Base-by-base conservation (phyloP, 1,140 invertebrate genomes). In the Heterodera schachtii region DNA sequence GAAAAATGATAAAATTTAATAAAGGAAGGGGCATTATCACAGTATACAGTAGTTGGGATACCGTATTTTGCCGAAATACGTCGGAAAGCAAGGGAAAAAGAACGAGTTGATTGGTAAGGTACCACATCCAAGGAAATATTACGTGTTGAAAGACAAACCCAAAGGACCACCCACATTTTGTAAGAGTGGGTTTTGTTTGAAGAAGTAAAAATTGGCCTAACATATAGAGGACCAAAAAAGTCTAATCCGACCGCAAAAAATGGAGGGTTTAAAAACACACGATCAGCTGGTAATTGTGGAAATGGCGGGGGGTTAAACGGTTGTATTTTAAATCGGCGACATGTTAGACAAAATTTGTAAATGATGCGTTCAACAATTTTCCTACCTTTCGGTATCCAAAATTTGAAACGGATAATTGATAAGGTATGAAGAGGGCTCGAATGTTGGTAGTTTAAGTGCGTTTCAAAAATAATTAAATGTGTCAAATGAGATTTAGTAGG, bases 11-110 rank as follows among this genome's bases (percentile, higher is more conserved):
- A 13, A 46, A 75, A 75, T 31, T 41, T 41, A 4, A 77, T n/a
- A 16, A 79, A 79, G 11, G 66, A 31, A 31, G 73, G 73, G 41
- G 73, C 73, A 9, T 75, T 21, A 13, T 75, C 73, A 3, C 49
- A 46, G 41, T 75, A 41, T 4, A 75, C 11, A 0, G 43, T 75
- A 21, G 43, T 3, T 7, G 73, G 73, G 41, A 3, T 11, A 16
- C 43, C 73, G 16, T 9, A 75, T 75, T 47, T 75, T 4, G 73
- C 73, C 0, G 3, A 13, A 3, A 75, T 47, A 0, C 43, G 6
- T 1, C 73, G 31, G 13, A 75, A 75, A 1, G 73, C 73, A 6
- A 75, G 1, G 7, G 47, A 21, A 47, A 75, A 46, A 13, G 41
- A 11, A 3, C 2, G 6, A 1, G 41, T 44, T 11, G 73, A 75